Conservation (phyloP, 2,797 vertebrate species). For the Cyprinella venusta region DNA sequence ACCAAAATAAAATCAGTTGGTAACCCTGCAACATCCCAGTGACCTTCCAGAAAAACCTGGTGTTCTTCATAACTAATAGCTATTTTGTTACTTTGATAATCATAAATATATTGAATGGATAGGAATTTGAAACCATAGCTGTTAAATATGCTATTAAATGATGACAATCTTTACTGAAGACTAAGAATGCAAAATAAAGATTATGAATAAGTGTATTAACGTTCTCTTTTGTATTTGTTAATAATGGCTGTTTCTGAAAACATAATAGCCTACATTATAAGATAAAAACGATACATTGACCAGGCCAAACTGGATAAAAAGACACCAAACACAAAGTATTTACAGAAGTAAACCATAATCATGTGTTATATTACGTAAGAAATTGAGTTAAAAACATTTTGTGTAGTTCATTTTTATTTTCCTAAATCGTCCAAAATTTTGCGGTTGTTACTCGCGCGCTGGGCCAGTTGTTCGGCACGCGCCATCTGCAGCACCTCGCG, state of each 20-base stretch:
- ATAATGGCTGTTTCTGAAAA: neutral
- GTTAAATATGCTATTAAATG: neutral
- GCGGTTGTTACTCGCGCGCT: slow-evolving; percentile 89
- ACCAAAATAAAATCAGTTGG: slow-evolving; percentile 37
- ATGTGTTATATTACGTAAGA: neutral
- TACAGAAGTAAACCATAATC: neutral
- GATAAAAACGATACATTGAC: neutral
- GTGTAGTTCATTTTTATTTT: slow-evolving; percentile 70
- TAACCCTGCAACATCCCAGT: neutral
- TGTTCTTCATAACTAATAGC: neutral
- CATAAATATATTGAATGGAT: neutral
- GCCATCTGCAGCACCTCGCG: slow-evolving; percentile 89
- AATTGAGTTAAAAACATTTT: neutral
- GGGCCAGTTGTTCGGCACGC: slow-evolving; percentile 83
- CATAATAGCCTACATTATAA: neutral
- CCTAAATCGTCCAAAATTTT: slow-evolving; percentile 89
- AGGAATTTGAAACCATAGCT: neutral
- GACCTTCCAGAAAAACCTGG: slow-evolving; percentile 14
- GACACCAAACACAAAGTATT: neutral
- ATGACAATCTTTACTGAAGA: neutral
- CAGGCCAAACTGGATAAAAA: neutral
- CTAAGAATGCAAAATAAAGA: slow-evolving; percentile 23
- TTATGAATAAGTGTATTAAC: neutral
- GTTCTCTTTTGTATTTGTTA: neutral
- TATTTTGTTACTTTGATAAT: slow-evolving; percentile 3